Base-by-base conservation (phyloP, 2,888 invertebrate species). In the Clistopyga incitator region DNA sequence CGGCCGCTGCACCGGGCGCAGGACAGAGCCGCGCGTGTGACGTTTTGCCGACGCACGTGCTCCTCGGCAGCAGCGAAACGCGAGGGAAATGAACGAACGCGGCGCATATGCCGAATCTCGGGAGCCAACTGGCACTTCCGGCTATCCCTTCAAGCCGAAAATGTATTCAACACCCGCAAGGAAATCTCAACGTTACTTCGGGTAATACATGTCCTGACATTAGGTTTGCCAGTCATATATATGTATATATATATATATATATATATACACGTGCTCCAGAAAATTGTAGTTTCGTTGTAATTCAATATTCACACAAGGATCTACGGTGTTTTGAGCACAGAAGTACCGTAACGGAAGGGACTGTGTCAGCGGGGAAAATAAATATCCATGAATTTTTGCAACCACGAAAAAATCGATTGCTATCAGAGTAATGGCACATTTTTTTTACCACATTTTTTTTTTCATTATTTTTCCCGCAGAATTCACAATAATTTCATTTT, bases 111-210 rank as follows among this genome's bases (percentile, higher is more conserved):
- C 88, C 89, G 88, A 92, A 91, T 91, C 91, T 90, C 87, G 81
- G 89, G 25, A 23, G 85, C 90, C 92, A 90, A 90, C 91, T 90
- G 92, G 91, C 89, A 86, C 88, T 92, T 91, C 92, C 92, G 91
- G 91, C 88, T 86, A 84, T 88, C 88, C 87, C 86, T 75, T 61
- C 82, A 78, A 89, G 88, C 91, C 88, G 89, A 88, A 91, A 91
- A 91, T 91, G 59, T 90, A 91, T 91, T 90, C 90, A 82, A 82
- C 76, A 45, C 52, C 84, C 86, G 84, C 74, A 86, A 86, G 84
- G 81, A 89, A 86, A 88, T 89, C 88, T 86, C 81, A 77, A 78
- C 68, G 42, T 70, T 52, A 10, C 56, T 70, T 70, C 34, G 20
- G n/a, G 23, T 6, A 11, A 18, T 47, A 52, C 15, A 1, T 42